A percentile compares a stretch with the other conserved stretches of the same genome.
Conservation (phyloP, 1,140 invertebrate genomes). For the Atta cephalotes region DNA sequence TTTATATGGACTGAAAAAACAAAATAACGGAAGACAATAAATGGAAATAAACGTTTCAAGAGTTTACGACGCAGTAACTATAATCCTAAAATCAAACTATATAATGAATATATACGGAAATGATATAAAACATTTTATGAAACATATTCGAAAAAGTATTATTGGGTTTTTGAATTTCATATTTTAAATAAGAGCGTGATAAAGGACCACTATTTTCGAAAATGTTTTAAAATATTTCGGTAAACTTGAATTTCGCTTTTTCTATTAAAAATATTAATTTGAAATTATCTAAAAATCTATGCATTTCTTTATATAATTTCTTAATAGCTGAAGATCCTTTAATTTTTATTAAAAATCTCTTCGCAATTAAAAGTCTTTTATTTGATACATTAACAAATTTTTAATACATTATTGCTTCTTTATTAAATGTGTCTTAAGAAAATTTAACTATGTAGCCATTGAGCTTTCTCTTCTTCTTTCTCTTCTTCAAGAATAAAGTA, state of each 20-base stretch:
- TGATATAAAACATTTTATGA: neutral
- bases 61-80: neutral
- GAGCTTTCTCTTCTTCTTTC: constrained; percentile 5
- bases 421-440: neutral
- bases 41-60: neutral
- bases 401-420: neutral
- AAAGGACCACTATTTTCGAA: neutral
- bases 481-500: neutral
- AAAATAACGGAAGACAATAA: constrained; percentile 9
- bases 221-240: constrained; percentile 10
- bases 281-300: neutral
- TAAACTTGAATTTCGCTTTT: neutral
- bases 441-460: constrained; percentile 20
- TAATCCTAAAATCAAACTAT: neutral
- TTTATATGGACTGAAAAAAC: constrained; percentile 1
- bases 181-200: neutral
- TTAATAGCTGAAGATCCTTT: neutral
- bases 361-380: neutral
- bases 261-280: constrained; percentile 8
- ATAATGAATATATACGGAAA: neutral
- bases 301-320: neutral
- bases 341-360: neutral
- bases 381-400: neutral
- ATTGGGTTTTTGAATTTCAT: neutral
- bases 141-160: neutral